Conservation (phyloP, 2,888 invertebrate genomes). For the Diplolepis rosae region DNA sequence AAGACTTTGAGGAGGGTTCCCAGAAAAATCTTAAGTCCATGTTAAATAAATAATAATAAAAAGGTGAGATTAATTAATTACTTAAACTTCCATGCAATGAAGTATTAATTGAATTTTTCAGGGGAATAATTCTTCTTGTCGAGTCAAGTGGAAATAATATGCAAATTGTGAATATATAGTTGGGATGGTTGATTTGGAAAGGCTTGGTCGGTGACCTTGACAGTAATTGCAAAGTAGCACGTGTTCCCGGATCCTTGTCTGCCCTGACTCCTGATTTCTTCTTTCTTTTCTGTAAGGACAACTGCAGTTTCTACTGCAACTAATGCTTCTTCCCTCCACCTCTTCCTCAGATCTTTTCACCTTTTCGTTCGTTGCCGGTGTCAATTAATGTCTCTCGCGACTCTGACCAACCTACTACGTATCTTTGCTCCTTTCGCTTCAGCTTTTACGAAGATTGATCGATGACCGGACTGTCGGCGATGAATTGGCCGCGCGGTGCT, state of each 20-base stretch:
- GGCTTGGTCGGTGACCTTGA: neutral
- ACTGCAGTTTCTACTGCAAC: constrained; percentile 28
- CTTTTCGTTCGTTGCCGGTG: constrained; percentile 59
- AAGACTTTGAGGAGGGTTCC: no score
- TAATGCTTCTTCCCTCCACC: constrained; percentile 22
- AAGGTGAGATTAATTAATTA: no score
- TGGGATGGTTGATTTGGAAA: no score
- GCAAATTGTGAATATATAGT: no score
- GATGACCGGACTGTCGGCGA: constrained; percentile 64
- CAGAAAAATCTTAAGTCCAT: no score
- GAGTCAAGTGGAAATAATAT: no score
- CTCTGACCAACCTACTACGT: constrained; percentile 47
- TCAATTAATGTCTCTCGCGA: constrained; percentile 71
- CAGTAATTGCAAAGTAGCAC: constrained; percentile 9
- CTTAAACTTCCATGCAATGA: no score
- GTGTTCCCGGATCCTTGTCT: constrained; percentile 22
- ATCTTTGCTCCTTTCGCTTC: constrained; percentile 43
- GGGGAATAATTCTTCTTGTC: no score
- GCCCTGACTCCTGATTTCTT: constrained; percentile 36
- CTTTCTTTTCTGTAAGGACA: constrained; percentile 2
- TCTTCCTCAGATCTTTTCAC: constrained; percentile 42
- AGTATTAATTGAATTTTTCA: no score
- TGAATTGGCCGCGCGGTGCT: constrained; percentile 62
- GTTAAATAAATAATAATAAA: no score
- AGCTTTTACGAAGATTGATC: constrained; percentile 65